A percentile compares a stretch with the other conserved stretches of the same genome.
Conservation (phyloP, 2,113 vertebrate genomes). For the Hippocampus comes region DNA sequence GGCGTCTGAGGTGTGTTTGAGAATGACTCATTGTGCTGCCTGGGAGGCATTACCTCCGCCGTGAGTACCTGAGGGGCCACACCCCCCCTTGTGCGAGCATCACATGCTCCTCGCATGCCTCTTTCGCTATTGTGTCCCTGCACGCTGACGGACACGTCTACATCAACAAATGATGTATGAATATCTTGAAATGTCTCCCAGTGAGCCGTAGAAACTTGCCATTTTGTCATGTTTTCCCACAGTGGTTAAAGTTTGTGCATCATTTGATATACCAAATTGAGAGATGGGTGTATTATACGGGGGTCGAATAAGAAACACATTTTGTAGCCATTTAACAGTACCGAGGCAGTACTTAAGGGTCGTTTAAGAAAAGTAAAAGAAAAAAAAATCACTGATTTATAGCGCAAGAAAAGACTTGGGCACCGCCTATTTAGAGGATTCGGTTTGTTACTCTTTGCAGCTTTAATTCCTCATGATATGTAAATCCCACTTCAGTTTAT, state of each 20-base stretch:
- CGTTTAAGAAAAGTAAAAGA: no score
- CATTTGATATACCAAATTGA: no score
- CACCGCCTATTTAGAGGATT: background rate
- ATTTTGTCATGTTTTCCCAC: no score
- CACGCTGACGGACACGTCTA: constrained; percentile 20
- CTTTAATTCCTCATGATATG: constrained; percentile 46
- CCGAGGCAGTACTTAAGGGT: no score
- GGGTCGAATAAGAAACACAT: no score
- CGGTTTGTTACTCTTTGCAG: background rate
- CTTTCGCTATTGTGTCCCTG: constrained; percentile 45
- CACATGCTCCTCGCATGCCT: constrained; percentile 60
- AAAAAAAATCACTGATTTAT: no score
- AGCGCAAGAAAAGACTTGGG: no score
- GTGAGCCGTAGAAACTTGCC: background rate
- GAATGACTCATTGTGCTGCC: constrained; percentile 58
- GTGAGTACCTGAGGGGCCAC: constrained; percentile 53
- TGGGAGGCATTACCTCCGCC: constrained; percentile 43
- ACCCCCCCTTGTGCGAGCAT: constrained; percentile 43
- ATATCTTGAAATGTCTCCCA: background rate
- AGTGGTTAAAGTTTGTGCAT: no score
- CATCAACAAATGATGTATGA: constrained; percentile 4
- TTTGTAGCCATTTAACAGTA: no score
- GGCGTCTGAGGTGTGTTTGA: constrained; percentile 55
- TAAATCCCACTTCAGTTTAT: constrained; percentile 64
- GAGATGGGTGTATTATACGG: no score